Evolutionary conservation across 2,888 invertebrate genomes (phyloP), one percentile per base, ranked within the genome.

Genomic region (Ochropacha duplaris): DNA sequence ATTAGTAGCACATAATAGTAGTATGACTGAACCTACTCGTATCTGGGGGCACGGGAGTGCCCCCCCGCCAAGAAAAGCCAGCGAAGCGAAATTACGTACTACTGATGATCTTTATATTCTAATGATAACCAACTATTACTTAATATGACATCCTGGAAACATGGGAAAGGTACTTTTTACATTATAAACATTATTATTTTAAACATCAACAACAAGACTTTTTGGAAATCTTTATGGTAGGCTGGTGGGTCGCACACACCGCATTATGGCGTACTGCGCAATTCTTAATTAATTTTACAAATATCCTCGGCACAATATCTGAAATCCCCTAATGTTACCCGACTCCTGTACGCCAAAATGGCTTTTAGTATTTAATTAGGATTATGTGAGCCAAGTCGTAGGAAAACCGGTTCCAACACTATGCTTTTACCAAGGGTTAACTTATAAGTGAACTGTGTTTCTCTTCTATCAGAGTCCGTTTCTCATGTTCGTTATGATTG

Each of bases 281-380:
- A 22, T 52, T 52, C 52, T 52, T 31, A 52, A 51, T 51, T 28
- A 51, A 52, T 52, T 52, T 31, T 22, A 19, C 52, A 52, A 52
- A 52, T 31, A 22, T 19, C 9, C 31, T 24, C 31, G 19, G 52
- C 52, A 31, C 52, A 52, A 22, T 31, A 26, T 52, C 28, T 51
- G 28, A 31, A 31, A 51, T 51, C 51, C 51, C 31, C 52, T 50
- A 50, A 50, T 44, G 19, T 44, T 9, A 44, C 19, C 19, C 19
- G 8, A 44, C 44, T 19, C 19, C 9, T 19, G 9, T 16, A 26
- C 31, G 52, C 28, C 28, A 19, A 31, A 31, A 28, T 22, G 22
- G 4, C 31, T 52, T n/a, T 52, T 34, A 22, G 52, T 52, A 52
- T 52, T 34, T 51, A 51, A 51, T 51, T 31, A 51, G 51, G 19